Evolutionary conservation across 2,113 vertebrate genomes (phyloP).

Genomic region (Perognathus longimembris): DNA sequence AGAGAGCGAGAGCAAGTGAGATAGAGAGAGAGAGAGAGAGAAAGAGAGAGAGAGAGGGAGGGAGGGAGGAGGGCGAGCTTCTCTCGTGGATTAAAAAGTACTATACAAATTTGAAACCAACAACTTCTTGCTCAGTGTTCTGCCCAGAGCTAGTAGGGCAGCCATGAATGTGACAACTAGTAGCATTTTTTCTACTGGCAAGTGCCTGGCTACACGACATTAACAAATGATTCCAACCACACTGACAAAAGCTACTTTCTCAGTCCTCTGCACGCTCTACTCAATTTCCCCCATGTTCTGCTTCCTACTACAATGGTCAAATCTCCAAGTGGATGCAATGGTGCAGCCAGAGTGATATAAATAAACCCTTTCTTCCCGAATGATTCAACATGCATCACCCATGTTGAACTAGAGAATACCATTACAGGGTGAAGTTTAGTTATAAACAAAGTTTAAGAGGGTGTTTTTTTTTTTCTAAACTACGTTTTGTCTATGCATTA

Average conservation of each 20-base stretch:
- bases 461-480: slow-evolving; percentile 54
- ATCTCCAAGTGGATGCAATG: slow-evolving; percentile 42
- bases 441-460: slow-evolving; percentile 61
- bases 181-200: neutral
- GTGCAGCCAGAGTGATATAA: slow-evolving; percentile 62
- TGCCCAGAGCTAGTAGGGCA: neutral
- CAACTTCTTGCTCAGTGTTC: neutral
- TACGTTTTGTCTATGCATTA: slow-evolving; percentile 53
- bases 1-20: no score
- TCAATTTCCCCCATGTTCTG: neutral
- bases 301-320: slow-evolving; percentile 62
- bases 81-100: slow-evolving; percentile 6
- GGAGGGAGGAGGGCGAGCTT: neutral
- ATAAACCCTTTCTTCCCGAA: slow-evolving; percentile 68
- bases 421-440: slow-evolving; percentile 49
- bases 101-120: slow-evolving; percentile 30
- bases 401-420: slow-evolving; percentile 42
- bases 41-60: no score
- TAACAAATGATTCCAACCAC: neutral
- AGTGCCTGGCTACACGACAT: neutral
- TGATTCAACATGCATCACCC: slow-evolving; percentile 58
- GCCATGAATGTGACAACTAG: neutral
- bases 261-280: neutral
- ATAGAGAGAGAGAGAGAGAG: no score
- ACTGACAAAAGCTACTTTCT: neutral